Evolutionary conservation across 2,113 vertebrate species (phyloP), one percentile per base, ranked within the genome.

Genomic region (Phaetusa simplex): DNA sequence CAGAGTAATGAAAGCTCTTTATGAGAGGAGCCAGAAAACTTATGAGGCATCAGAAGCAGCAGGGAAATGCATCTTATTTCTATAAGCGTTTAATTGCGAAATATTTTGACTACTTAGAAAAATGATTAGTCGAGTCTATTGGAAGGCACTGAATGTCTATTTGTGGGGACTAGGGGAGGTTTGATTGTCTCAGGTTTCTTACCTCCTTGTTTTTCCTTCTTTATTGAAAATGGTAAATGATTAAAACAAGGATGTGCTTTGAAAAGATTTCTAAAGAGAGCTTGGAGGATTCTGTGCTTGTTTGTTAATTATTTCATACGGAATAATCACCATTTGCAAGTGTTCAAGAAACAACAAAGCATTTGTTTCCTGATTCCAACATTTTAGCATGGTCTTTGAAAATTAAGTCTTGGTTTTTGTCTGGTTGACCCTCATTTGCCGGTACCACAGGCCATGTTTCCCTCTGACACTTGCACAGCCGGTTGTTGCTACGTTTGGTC

Each of bases 81-180:
- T 83, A 38, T 93, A 83, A 81, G 64, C 42, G 27, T 93, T 95
- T 94, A 94, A 86, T 81, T 90, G 85, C 0, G 0, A 95, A 90
- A 90, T 90, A 79, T 93, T 95, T 88, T 84, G 50, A 30, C 83
- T 95, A n/a, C 81, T 95, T 81, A 90, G 36, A 92, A 95, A 80
- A 96, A 87, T 55, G 65, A 79, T 91, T 65, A 93, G 86, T 93
- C 72, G 89, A 93, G 77, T 17, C 77, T 91, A 5, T 64, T 91
- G 89, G 91, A 95, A 95, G 73, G 87, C 62, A 82, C 14, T 3
- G 6, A 87, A 36, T 72, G 30, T 80, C 62, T 94, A 3, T 93
- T 94, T 85, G 56, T 95, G 92, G 87, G 22, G 52, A 50, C 36
- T 49, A 53, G 49, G 81, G 49, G 69, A 61, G 49, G 49, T 90